These are phyloP conservation scores for Thelaira solivaga DNA, from an alignment of 2,888 invertebrate species.

Conservation along the genomic window DNA sequence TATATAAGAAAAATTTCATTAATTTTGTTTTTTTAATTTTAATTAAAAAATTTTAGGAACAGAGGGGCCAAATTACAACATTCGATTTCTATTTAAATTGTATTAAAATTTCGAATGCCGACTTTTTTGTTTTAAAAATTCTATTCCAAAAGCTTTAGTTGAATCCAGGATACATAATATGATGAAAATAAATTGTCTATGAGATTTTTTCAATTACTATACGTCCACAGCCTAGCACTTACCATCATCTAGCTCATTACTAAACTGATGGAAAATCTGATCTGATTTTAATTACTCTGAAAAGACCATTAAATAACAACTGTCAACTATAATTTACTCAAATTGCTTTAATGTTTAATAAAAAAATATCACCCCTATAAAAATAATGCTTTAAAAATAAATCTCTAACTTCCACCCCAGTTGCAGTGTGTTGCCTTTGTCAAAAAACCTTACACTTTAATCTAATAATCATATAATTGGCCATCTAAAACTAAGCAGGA, in stretches of 20 bases:
- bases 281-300: background rate
- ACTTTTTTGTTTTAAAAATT: too few relatives aligned
- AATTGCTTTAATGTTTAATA: conserved; percentile 7
- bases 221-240: too few relatives aligned
- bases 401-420: background rate
- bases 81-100: too few relatives aligned
- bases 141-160: too few relatives aligned
- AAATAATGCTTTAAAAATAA: background rate
- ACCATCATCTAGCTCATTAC: background rate
- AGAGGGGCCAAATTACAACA: too few relatives aligned
- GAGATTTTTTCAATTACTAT: too few relatives aligned
- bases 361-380: background rate
- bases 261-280: background rate
- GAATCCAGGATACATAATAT: too few relatives aligned
- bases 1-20: too few relatives aligned
- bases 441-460: conserved; percentile 39
- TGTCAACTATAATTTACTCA: conserved; percentile 2
- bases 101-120: too few relatives aligned
- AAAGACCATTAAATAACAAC: background rate
- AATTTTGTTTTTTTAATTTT: too few relatives aligned
- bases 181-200: too few relatives aligned
- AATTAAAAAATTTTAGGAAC: too few relatives aligned
- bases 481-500: conserved; percentile 37
- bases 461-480: conserved; percentile 56
- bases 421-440: background rate